Evolutionary conservation across 2,113 vertebrate genomes (phyloP), one percentile per base, ranked within the genome.

Genomic region (Xiphophorus maculatus): DNA sequence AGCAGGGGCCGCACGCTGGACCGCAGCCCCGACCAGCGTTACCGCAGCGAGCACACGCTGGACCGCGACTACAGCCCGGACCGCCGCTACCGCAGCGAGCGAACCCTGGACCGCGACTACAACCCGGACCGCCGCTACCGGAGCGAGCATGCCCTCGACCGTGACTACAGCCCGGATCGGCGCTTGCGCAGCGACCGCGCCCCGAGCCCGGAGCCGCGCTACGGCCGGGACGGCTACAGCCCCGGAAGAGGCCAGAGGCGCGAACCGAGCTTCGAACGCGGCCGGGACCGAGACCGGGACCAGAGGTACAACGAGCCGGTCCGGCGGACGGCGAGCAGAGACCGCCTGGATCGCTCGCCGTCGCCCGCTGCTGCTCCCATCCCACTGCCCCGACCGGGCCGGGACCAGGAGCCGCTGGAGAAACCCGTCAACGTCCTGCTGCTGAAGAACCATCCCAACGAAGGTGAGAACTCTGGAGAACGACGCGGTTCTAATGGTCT

Each of bases 351-450:
- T 82, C 88, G 33, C 81, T 94, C 14, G 0, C 86, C 69, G 7
- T 82, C 87, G 17, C 96, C 91, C 0, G 54, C 61, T 0, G 35
- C 82, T 3, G 15, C 81, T 77, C 88, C 91, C 74, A 86, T 93
- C 40, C 93, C 93, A 12, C 66, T 91, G 63, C 76, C 93, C 15
- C 90, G 91, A 28, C 89, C 82, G 29, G 61, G 69, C 82, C 92
- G 80, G 51, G 62, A 76, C 32, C 91, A 90, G 13, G 94, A 96
- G 54, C 82, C 60, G 0, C 83, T 93, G 4, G 94, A 93, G 62
- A 95, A 95, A 81, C 97, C 97, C 0, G 67, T 97, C 54, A 96
- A 90, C 22, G 96, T 99, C 65, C 91, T 98, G 70, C 92, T 99
- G 81, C 94, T 93, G 35, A 99, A 99, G 91, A 96, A 93, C 92